phyloP scores from a whole-genome alignment of 2,113 vertebrate genomes.

The Hystrix brachyura region DNA sequence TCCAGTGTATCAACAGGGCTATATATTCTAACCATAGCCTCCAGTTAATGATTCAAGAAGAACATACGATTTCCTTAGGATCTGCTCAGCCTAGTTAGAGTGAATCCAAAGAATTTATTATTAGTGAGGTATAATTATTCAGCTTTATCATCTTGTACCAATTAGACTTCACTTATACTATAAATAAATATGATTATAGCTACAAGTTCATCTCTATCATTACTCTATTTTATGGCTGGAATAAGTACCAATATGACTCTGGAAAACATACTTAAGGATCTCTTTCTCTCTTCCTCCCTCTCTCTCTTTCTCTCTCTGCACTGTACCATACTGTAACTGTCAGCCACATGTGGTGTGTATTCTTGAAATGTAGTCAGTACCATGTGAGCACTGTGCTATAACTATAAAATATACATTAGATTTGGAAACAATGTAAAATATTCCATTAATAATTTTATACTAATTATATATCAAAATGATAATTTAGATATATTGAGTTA shows the following conservation, averaged over 20 bases:
- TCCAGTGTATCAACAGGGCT: background rate
- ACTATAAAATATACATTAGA: background rate
- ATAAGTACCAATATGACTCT: background rate
- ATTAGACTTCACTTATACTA: conserved; percentile 27
- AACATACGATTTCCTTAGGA: background rate
- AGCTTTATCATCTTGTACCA: conserved; percentile 34
- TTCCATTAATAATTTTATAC: conserved; percentile 8
- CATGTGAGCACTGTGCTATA: background rate
- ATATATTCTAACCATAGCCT: background rate
- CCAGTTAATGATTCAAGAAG: conserved; percentile 25
- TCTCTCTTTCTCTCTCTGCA: background rate
- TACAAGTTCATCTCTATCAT: conserved; percentile 46
- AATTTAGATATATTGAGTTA: background rate
- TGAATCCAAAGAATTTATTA: background rate
- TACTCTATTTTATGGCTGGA: conserved; percentile 41
- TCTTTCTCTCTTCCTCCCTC: background rate
- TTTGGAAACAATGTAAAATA: conserved; percentile 21
- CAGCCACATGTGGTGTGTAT: background rate
- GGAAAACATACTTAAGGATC: background rate
- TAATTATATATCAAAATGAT: background rate
- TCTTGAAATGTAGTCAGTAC: conserved; percentile 8
- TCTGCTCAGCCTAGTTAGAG: conserved; percentile 1
- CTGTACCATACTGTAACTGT: background rate
- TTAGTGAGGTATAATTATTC: background rate
- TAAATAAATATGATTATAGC: conserved; percentile 13